A percentile compares a stretch with the other conserved stretches of the same genome.
phyloP scores from a whole-genome alignment of 2,888 invertebrate species.

The Andrena haemorrhoa region DNA sequence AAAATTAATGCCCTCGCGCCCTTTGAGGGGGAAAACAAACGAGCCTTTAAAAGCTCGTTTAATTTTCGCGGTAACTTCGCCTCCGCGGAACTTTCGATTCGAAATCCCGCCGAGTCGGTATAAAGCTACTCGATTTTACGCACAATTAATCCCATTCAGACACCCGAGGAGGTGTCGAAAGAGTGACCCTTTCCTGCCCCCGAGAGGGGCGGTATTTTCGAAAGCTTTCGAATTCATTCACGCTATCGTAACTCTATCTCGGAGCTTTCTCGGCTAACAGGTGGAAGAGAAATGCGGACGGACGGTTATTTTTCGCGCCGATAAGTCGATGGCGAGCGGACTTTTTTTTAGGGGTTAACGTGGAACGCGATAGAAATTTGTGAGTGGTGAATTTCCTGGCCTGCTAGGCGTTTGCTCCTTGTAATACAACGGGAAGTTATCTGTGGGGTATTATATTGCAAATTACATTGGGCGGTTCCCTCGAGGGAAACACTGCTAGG shows the following conservation, averaged over 20 bases:
- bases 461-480: constrained; percentile 16
- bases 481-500: not conserved
- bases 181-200: not conserved
- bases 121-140: constrained; percentile 32
- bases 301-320: not conserved
- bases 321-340: not conserved
- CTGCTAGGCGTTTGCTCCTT: not conserved
- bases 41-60: constrained; percentile 17
- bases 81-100: constrained; percentile 25
- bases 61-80: constrained; percentile 15
- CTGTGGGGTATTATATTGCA: not conserved
- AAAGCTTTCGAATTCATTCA: not conserved
- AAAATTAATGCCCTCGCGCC: constrained; percentile 50
- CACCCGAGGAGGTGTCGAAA: not conserved
- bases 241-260: not conserved
- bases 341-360: no score
- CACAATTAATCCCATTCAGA: constrained; percentile 20
- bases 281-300: not conserved
- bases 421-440: constrained; percentile 15
- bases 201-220: not conserved
- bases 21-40: constrained; percentile 39
- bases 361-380: no score
- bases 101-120: constrained; percentile 3
- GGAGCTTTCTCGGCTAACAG: not conserved
- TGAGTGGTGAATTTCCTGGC: no score